A percentile compares a stretch with the other conserved stretches of the same genome.
These are phyloP conservation scores for Callosobruchus maculatus DNA, from an alignment of 2,888 invertebrate genomes.

Conservation along the genomic window DNA sequence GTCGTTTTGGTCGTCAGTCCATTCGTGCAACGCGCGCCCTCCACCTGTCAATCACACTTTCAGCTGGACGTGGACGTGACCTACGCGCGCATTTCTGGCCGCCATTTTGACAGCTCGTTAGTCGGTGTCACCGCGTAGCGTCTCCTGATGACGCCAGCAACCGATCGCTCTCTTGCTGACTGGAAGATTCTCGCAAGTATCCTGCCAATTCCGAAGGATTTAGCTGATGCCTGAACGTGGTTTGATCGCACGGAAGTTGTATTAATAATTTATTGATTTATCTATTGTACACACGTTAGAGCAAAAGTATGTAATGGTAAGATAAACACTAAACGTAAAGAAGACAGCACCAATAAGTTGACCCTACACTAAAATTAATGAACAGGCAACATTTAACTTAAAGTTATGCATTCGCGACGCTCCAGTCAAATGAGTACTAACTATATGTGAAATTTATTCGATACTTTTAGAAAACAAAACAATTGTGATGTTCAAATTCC, in stretches of 20 bases:
- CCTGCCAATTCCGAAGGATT: neutral
- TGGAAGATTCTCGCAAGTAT: neutral
- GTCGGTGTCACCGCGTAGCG: slow-evolving; percentile 1
- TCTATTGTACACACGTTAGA: too few species aligned
- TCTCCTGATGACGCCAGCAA: neutral
- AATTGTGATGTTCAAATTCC: too few species aligned
- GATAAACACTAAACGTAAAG: too few species aligned
- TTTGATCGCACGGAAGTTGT: neutral
- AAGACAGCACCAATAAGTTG: too few species aligned
- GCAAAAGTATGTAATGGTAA: too few species aligned
- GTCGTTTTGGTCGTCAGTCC: neutral
- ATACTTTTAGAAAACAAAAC: too few species aligned
- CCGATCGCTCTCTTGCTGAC: neutral
- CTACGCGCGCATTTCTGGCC: slow-evolving; percentile 21
- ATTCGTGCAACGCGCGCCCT: neutral
- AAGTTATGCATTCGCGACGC: too few species aligned
- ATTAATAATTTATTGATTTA: too few species aligned
- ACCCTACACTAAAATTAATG: too few species aligned
- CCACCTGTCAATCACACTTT: slow-evolving; percentile 25
- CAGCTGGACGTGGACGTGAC: slow-evolving; percentile 22
- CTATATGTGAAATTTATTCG: too few species aligned
- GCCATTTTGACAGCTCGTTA: slow-evolving; percentile 21
- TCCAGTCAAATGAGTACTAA: too few species aligned
- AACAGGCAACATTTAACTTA: too few species aligned
- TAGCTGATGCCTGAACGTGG: neutral